Conservation (phyloP, 2,113 vertebrate genomes). For the Myanophis thanlyinensis region DNA sequence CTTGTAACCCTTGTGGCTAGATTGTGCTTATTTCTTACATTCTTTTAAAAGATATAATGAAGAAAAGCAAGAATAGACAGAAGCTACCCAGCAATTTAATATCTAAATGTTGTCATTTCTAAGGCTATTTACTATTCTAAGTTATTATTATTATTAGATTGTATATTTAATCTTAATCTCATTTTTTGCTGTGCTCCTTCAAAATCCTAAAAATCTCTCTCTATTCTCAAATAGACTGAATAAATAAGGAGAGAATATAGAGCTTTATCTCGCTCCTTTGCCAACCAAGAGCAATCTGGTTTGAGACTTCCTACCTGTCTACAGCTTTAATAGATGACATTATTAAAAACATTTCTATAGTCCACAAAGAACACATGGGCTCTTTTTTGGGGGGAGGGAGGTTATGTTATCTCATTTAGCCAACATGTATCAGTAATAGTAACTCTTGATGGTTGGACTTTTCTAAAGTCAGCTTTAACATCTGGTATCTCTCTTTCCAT, state of each 20-base stretch:
- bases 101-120: background rate
- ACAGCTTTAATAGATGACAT: background rate
- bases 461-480: background rate
- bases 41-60: background rate
- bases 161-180: background rate
- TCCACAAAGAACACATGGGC: background rate
- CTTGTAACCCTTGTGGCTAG: too few species aligned
- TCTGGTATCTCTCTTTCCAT: background rate
- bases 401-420: background rate
- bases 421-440: background rate
- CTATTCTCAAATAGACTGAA: background rate
- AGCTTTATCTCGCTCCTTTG: background rate
- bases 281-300: background rate
- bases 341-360: background rate
- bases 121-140: background rate
- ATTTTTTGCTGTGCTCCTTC: background rate
- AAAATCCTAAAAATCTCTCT: background rate
- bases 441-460: background rate
- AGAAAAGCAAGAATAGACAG: background rate
- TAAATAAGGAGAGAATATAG: background rate
- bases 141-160: background rate
- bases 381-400: background rate
- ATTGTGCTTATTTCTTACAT: too few species aligned
- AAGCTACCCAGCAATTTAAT: background rate
- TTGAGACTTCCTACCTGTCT: background rate